Evolutionary conservation across 2,113 vertebrate species (phyloP).

Genomic region (Rostratula benghalensis): DNA sequence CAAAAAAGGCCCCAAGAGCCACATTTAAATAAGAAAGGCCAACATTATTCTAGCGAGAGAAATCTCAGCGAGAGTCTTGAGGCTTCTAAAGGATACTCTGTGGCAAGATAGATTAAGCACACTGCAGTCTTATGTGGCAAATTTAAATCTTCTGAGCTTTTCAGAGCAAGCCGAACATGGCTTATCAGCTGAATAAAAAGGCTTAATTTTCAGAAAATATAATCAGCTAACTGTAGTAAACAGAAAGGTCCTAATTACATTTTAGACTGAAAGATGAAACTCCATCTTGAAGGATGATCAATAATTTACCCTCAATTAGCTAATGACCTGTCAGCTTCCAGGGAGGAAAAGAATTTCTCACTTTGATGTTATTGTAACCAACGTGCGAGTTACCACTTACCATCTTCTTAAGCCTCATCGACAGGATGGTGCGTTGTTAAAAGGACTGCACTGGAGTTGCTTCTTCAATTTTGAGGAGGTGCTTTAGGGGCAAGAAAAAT

Average conservation of each 20-base stretch:
- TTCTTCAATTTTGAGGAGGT: not conserved
- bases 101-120: conserved; percentile 31
- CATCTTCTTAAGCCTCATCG: not conserved
- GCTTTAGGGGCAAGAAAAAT: not conserved
- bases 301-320: not conserved
- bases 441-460: not conserved
- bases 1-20: conserved; percentile 37
- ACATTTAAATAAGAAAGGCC: conserved; percentile 48
- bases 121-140: not conserved
- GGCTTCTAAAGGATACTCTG: conserved; percentile 49
- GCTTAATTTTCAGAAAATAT: not conserved
- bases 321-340: not conserved
- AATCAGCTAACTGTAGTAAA: not conserved
- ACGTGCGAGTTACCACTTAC: not conserved
- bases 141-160: conserved; percentile 24
- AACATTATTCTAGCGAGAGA: conserved; percentile 26
- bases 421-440: not conserved
- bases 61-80: conserved; percentile 29
- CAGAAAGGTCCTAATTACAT: not conserved
- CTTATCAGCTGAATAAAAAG: not conserved
- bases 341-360: not conserved
- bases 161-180: not conserved
- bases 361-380: not conserved
- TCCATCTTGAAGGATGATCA: not conserved
- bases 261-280: not conserved